Evolutionary conservation across 2,113 vertebrate genomes (phyloP).

Genomic region (Apteryx mantelli): DNA sequence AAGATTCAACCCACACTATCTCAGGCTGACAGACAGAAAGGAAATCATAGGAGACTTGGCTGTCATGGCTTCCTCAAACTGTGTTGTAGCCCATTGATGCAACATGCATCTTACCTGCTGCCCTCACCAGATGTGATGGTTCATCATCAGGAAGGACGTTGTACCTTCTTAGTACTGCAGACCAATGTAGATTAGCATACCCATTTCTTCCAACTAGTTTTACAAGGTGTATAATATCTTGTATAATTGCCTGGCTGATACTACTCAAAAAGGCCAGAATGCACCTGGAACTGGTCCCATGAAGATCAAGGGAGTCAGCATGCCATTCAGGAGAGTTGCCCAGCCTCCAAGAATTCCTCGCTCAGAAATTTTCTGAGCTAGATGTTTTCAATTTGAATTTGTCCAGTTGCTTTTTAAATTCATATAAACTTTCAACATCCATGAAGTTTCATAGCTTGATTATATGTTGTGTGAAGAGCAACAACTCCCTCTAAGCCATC

Average conservation of each 20-base stretch:
- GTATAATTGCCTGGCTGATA: background rate
- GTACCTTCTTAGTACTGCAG: background rate
- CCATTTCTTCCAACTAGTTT: background rate
- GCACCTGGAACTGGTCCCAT: background rate
- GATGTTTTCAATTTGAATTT: background rate
- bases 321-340: background rate
- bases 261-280: background rate
- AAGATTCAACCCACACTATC: background rate
- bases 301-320: background rate
- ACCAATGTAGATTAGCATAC: background rate
- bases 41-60: background rate
- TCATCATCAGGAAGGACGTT: background rate
- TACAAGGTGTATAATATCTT: background rate
- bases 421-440: background rate
- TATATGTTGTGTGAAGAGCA: background rate
- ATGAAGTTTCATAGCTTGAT: background rate
- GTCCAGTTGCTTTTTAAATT: background rate
- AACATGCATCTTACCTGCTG: background rate
- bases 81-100: background rate
- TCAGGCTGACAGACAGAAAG: background rate
- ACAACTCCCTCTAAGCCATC: background rate
- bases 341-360: background rate
- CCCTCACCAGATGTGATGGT: background rate
- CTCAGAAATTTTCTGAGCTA: background rate
- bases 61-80: background rate